Evolutionary conservation across 2,113 vertebrate species (phyloP).

Genomic region (Eptesicus fuscus): DNA sequence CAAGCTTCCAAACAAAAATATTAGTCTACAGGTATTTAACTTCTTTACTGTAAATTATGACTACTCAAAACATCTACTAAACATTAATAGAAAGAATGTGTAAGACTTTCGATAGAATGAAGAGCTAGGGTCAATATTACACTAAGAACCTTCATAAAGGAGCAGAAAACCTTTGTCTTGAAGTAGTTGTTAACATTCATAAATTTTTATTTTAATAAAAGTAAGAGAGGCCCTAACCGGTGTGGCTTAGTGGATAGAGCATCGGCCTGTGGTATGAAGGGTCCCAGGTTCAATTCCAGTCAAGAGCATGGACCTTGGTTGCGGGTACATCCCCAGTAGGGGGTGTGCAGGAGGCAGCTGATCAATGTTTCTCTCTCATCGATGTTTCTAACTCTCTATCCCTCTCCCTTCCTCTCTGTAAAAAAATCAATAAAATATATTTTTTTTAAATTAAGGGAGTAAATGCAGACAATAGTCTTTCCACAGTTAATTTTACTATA

Average conservation of each 20-base stretch:
- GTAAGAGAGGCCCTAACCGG: background rate
- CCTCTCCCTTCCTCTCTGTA: too few species aligned
- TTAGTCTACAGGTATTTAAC: slow-evolving; percentile 66
- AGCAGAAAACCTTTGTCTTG: background rate
- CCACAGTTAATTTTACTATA: background rate
- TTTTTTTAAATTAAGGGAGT: background rate
- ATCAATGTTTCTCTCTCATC: too few species aligned
- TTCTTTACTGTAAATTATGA: slow-evolving; percentile 60
- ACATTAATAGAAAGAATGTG: slow-evolving; percentile 65
- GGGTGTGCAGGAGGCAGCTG: too few species aligned
- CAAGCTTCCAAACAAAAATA: slow-evolving; percentile 62
- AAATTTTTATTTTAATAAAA: slow-evolving; percentile 32
- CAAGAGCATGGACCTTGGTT: too few species aligned
- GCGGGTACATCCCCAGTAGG: too few species aligned
- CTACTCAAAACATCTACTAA: slow-evolving; percentile 52
- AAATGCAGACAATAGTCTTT: background rate
- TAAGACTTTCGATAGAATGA: background rate
- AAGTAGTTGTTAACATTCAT: background rate
- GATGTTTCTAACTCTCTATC: too few species aligned
- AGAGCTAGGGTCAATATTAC: background rate
- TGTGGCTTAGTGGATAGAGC: too few species aligned
- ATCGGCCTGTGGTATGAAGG: too few species aligned
- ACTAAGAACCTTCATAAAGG: background rate
- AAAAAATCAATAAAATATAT: too few species aligned
- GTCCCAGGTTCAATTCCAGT: too few species aligned